A percentile compares a stretch with the other conserved stretches of the same genome.
phyloP scores from a whole-genome alignment of 1,140 invertebrate species.

The Radopholus similis region DNA sequence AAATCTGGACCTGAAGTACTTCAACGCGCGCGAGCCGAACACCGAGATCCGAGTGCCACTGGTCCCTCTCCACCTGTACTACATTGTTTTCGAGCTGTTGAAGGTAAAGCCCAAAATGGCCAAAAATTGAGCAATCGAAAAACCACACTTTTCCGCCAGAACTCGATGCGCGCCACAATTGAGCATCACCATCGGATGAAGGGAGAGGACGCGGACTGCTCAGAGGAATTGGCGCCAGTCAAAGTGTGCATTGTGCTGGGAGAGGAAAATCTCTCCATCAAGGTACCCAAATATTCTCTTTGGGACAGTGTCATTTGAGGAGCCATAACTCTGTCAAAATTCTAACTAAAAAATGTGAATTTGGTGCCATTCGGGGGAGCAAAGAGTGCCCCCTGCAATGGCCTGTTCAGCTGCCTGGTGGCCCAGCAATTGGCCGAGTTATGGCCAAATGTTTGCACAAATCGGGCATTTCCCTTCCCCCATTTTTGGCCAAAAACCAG shows the following conservation, averaged over 20 bases:
- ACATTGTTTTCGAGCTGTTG: conserved; percentile 96
- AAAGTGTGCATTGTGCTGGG: conserved; percentile 80
- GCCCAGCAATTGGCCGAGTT: too few species aligned
- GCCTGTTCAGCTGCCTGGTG: too few species aligned
- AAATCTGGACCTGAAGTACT: conserved; percentile 71
- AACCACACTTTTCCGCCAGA: conserved; percentile 62
- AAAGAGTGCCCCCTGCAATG: too few species aligned
- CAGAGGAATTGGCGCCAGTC: conserved; percentile 75
- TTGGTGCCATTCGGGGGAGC: too few species aligned
- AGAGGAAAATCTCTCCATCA: conserved; percentile 89
- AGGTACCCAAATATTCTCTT: too few species aligned
- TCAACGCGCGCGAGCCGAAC: conserved; percentile 57
- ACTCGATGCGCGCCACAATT: conserved; percentile 86
- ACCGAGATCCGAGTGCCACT: conserved; percentile 76
- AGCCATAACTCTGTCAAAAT: too few species aligned
- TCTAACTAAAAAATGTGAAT: too few species aligned
- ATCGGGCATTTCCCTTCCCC: too few species aligned
- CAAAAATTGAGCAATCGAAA: not conserved
- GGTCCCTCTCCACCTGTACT: conserved; percentile 96
- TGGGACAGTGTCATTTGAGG: too few species aligned
- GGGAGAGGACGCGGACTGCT: not conserved
- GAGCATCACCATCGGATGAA: conserved; percentile 64
- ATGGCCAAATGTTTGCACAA: too few species aligned
- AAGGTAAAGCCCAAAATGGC: conserved; percentile 65
- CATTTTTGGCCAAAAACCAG: too few species aligned